Evolutionary conservation across 2,797 vertebrate species (phyloP).

Genomic region (Hydrophis major): DNA sequence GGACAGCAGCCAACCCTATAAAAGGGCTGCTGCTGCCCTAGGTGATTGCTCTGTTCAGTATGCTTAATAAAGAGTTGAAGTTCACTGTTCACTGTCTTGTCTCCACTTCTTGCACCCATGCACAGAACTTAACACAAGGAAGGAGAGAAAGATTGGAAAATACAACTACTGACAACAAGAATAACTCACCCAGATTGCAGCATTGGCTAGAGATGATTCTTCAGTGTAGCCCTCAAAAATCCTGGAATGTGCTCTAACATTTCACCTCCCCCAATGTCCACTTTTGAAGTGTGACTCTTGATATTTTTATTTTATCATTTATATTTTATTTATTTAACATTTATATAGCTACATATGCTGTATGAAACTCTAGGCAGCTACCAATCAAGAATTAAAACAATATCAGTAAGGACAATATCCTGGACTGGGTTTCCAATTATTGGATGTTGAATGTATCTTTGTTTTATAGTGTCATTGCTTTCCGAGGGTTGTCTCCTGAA

Average conservation of each 20-base stretch:
- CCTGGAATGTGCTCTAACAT: neutral
- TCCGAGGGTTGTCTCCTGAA: neutral
- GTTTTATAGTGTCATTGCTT: neutral
- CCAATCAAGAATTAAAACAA: too few species aligned
- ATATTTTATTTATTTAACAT: neutral
- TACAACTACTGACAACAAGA: neutral
- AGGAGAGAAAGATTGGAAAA: neutral
- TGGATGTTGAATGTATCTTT: neutral
- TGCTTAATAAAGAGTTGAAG: too few species aligned
- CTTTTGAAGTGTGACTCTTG: too few species aligned
- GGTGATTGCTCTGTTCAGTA: too few species aligned
- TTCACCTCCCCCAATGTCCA: neutral
- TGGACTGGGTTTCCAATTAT: neutral
- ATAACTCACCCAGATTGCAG: neutral
- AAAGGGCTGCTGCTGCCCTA: too few species aligned
- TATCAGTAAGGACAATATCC: neutral
- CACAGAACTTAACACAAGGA: too few species aligned
- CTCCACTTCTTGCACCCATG: too few species aligned
- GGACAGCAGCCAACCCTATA: too few species aligned
- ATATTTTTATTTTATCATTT: too few species aligned
- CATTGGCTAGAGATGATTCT: neutral
- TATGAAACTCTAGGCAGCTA: too few species aligned
- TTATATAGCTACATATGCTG: neutral
- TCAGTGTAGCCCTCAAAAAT: neutral
- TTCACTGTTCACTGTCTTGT: too few species aligned